These are phyloP conservation scores for Nanorana parkeri DNA, from an alignment of 2,113 vertebrate genomes.

Conservation along the genomic window DNA sequence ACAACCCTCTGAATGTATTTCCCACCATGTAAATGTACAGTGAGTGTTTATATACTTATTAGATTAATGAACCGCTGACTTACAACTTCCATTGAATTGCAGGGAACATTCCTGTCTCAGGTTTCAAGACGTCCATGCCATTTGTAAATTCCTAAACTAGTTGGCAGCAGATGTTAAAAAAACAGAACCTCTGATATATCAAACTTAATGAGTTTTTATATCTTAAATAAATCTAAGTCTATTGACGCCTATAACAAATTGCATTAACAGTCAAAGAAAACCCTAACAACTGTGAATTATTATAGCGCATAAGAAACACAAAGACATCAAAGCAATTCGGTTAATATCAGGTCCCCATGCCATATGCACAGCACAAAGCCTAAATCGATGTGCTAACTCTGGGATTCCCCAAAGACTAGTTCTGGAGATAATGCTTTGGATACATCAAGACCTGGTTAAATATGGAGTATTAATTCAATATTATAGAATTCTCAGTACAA, in stretches of 20 bases:
- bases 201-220: conserved; percentile 53
- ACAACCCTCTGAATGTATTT: conserved; percentile 35
- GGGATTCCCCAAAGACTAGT: background rate
- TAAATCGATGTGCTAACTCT: background rate
- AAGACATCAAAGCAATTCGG: background rate
- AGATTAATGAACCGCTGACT: conserved; percentile 56
- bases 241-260: conserved; percentile 26
- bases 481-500: background rate
- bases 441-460: background rate
- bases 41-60: conserved; percentile 42
- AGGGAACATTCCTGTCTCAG: conserved; percentile 50
- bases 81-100: conserved; percentile 51
- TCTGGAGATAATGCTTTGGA: conserved; percentile 10
- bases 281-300: conserved; percentile 8
- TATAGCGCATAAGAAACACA: background rate
- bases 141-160: conserved; percentile 30
- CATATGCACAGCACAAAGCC: background rate
- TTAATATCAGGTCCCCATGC: conserved; percentile 21
- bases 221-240: conserved; percentile 8
- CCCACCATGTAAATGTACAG: conserved; percentile 46
- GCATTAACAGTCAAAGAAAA: background rate
- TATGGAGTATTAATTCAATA: conserved; percentile 1
- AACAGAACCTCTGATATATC: conserved; percentile 28
- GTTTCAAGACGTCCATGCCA: conserved; percentile 43
- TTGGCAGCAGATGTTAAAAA: conserved; percentile 48